phyloP scores from a whole-genome alignment of 2,888 invertebrate genomes.

The Argyresthia goedartella region DNA sequence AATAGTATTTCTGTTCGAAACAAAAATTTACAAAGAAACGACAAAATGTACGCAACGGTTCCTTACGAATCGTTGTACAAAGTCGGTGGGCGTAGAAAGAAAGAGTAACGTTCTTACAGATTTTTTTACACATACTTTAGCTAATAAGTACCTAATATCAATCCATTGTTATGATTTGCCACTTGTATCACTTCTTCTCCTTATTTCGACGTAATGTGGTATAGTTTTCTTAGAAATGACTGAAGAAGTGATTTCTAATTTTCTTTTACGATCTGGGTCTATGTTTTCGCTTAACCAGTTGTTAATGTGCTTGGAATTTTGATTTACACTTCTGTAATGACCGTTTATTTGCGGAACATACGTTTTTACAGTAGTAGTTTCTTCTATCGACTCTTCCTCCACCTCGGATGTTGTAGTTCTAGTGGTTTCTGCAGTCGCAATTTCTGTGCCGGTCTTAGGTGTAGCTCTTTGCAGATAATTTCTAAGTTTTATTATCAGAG shows the following conservation, averaged over 20 bases:
- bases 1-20: neutral
- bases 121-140: neutral
- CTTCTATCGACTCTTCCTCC: neutral
- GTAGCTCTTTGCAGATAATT: constrained; percentile 16
- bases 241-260: constrained; percentile 31
- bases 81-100: constrained; percentile 3
- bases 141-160: neutral
- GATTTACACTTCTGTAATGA: constrained; percentile 44
- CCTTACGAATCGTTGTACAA: neutral
- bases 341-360: constrained; percentile 57
- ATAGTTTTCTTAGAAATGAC: constrained; percentile 29
- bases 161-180: neutral
- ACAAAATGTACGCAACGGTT: no score
- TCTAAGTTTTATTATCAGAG: constrained; percentile 32
- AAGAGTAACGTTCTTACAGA: neutral
- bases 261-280: constrained; percentile 38
- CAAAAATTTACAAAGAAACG: neutral
- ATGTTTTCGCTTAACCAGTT: constrained; percentile 27
- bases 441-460: neutral
- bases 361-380: constrained; percentile 23
- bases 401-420: neutral
- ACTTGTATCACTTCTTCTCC: constrained; percentile 33
- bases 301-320: constrained; percentile 29
- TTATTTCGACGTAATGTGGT: constrained; percentile 50
- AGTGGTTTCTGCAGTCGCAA: neutral